Evolutionary conservation across 2,797 vertebrate species (phyloP).

Genomic region (Heterohyrax brucei): DNA sequence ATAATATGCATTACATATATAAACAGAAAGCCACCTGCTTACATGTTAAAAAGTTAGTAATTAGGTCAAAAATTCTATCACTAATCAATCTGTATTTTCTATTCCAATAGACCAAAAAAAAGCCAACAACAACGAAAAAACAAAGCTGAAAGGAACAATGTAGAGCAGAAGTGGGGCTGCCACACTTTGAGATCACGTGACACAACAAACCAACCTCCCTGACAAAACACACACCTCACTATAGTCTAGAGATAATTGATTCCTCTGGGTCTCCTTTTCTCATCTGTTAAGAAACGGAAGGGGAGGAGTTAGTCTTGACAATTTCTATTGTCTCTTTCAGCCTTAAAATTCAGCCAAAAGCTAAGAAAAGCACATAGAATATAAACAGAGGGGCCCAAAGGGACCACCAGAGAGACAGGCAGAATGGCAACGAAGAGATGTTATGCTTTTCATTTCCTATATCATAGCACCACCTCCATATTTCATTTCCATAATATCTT

Average conservation of each 20-base stretch:
- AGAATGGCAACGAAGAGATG: neutral
- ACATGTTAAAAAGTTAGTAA: neutral
- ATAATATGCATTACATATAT: neutral
- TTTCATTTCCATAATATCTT: conserved; percentile 68
- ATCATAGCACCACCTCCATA: conserved; percentile 18
- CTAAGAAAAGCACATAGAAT: conserved; percentile 47
- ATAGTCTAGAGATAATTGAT: neutral
- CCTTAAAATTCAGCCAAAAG: conserved; percentile 64
- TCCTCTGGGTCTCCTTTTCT: conserved; percentile 38
- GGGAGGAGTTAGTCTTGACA: neutral
- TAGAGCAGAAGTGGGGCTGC: neutral
- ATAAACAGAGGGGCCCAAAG: conserved; percentile 5
- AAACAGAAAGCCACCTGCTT: conserved; percentile 22
- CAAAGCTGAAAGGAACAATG: conserved; percentile 27
- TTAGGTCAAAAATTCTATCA: conserved; percentile 35
- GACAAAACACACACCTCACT: neutral
- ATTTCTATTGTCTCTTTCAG: conserved; percentile 58
- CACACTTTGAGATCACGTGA: neutral
- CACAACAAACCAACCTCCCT: neutral
- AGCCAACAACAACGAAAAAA: neutral
- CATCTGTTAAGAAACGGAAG: conserved; percentile 41
- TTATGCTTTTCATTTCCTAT: conserved; percentile 48
- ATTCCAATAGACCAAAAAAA: neutral
- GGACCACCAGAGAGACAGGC: conserved; percentile 15
- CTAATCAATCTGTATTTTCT: conserved; percentile 11